Evolutionary conservation across 2,113 vertebrate species (phyloP).

Genomic region (Benitochromis conjunctus): DNA sequence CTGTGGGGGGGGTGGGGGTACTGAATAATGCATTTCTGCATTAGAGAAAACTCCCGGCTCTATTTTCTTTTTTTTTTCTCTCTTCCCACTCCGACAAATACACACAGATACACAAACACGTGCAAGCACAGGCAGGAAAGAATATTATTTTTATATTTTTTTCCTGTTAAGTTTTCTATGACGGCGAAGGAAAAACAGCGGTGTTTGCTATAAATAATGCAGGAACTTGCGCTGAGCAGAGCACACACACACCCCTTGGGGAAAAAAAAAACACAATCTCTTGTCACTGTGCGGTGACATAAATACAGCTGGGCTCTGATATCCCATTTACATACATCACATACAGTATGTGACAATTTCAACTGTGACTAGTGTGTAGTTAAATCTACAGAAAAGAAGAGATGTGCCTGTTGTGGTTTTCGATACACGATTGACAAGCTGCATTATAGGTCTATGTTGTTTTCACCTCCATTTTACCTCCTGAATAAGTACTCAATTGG

Average conservation of each 20-base stretch:
- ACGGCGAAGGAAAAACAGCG: constrained; percentile 16
- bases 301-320: not conserved
- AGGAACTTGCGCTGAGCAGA: not conserved
- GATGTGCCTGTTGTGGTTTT: not conserved
- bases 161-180: constrained; percentile 1
- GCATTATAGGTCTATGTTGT: not conserved
- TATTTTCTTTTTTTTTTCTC: constrained; percentile 20
- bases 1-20: not conserved
- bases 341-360: not conserved
- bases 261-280: not conserved
- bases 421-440: not conserved
- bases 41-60: constrained; percentile 18
- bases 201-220: constrained; percentile 43
- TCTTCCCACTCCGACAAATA: not conserved
- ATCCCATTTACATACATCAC: not conserved
- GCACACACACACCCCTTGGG: not conserved
- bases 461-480: not conserved
- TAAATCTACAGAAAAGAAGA: not conserved
- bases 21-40: constrained; percentile 58
- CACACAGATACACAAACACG: not conserved
- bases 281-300: not conserved
- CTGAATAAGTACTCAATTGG: not conserved
- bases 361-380: not conserved
- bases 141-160: not conserved
- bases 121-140: constrained; percentile 16